Conservation (phyloP, 2,113 vertebrate species). For the Malurus alboscapulatus region DNA sequence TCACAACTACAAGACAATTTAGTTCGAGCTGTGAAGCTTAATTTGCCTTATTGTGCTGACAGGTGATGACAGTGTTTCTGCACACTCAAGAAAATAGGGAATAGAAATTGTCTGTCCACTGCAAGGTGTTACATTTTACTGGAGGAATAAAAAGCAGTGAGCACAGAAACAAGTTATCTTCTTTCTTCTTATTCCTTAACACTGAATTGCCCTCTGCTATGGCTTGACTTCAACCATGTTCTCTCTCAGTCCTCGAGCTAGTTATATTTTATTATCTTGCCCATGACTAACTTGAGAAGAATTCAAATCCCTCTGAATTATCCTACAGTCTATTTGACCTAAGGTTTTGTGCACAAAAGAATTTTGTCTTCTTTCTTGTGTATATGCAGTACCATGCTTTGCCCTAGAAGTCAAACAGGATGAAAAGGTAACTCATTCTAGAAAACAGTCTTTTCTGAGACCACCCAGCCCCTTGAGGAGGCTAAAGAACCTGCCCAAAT, state of each 20-base stretch:
- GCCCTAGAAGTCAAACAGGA: background rate
- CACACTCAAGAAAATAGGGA: background rate
- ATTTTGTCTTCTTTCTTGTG: background rate
- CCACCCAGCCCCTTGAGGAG: background rate
- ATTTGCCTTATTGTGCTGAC: background rate
- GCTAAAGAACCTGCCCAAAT: background rate
- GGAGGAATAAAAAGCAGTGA: background rate
- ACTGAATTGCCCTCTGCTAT: background rate
- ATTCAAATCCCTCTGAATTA: background rate
- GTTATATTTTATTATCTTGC: background rate
- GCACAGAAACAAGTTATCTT: background rate
- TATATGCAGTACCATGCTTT: background rate
- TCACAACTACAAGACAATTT: background rate
- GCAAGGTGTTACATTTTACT: background rate
- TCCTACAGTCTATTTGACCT: background rate
- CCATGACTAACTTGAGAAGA: background rate
- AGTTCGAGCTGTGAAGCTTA: background rate
- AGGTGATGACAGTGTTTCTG: conserved; percentile 16
- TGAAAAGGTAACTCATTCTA: background rate
- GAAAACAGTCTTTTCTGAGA: background rate
- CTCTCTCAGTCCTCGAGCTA: background rate
- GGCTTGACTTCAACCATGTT: background rate
- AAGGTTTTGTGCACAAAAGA: background rate
- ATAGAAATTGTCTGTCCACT: conserved; percentile 3
- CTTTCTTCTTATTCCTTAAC: background rate